phyloP scores from a whole-genome alignment of 2,888 invertebrate genomes.

The Drosophila paracracens region DNA sequence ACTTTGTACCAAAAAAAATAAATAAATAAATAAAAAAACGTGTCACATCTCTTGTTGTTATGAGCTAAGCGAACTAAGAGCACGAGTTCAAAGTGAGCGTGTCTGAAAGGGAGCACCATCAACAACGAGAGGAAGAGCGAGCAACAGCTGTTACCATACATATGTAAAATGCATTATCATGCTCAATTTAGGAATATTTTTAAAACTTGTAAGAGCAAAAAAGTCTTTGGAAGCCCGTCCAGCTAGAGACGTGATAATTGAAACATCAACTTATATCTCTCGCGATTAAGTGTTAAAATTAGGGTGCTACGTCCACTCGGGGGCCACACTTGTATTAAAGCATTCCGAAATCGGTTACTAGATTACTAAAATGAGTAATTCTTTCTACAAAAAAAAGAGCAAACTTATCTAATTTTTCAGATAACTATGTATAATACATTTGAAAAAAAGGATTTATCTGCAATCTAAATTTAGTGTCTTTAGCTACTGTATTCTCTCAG shows the following conservation, averaged over 20 bases:
- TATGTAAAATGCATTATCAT: slow-evolving; percentile 1
- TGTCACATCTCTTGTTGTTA: slow-evolving; percentile 39
- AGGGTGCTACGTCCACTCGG: not conserved
- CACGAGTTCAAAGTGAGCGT: slow-evolving; percentile 7
- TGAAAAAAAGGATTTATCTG: not conserved
- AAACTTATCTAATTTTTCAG: not conserved
- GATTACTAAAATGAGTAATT: not conserved
- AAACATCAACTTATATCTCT: not conserved
- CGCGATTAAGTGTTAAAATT: not conserved
- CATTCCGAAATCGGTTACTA: not conserved
- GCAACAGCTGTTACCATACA: slow-evolving; percentile 48
- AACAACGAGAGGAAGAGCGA: slow-evolving; percentile 10
- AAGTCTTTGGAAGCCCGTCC: not conserved
- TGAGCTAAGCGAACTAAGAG: slow-evolving; percentile 35
- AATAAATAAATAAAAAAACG: slow-evolving; percentile 11
- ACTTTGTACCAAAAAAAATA: slow-evolving; percentile 64
- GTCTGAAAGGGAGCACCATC: slow-evolving; percentile 10
- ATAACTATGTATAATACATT: not conserved
- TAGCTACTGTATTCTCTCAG: not conserved
- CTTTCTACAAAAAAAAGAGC: not conserved
- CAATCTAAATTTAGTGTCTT: not conserved
- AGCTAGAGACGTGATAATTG: not conserved
- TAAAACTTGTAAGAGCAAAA: not conserved
- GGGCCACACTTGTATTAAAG: not conserved
- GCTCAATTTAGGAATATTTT: slow-evolving; percentile 2